These are phyloP conservation scores for Carposina sasakii DNA, from an alignment of 1,140 invertebrate species.

Conservation along the genomic window DNA sequence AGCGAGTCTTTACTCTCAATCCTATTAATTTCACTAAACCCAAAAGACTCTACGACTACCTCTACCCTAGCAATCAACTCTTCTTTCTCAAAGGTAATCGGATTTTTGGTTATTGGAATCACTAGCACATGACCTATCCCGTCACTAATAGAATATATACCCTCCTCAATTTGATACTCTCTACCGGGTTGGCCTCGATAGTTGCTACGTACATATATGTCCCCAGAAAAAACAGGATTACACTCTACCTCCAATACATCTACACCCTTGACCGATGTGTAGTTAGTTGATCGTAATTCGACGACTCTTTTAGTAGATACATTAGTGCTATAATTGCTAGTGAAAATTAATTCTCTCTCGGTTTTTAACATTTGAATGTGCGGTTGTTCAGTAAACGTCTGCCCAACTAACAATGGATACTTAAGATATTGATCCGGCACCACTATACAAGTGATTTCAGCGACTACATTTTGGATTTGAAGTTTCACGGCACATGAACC, in stretches of 20 bases:
- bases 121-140: neutral
- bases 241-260: neutral
- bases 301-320: neutral
- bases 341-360: constrained; percentile 1
- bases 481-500: constrained; percentile 1
- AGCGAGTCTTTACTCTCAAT: constrained; percentile 1
- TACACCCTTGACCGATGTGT: neutral
- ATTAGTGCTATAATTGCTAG: neutral
- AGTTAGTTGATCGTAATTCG: neutral
- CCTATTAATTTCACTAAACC: constrained; percentile 1
- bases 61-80: constrained; percentile 8
- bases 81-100: neutral
- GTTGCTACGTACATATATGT: constrained; percentile 2
- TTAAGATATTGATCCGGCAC: neutral
- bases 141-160: neutral
- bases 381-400: constrained; percentile 8
- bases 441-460: constrained; percentile 5
- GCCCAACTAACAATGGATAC: constrained; percentile 3
- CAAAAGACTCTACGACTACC: constrained; percentile 1
- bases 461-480: neutral
- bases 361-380: constrained; percentile 8
- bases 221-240: neutral
- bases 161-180: constrained; percentile 2
- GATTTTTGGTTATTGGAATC: neutral
- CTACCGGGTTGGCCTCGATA: constrained; percentile 2